Evolutionary conservation across 2,888 invertebrate species (phyloP).

Genomic region (Microctonus brassicae): DNA sequence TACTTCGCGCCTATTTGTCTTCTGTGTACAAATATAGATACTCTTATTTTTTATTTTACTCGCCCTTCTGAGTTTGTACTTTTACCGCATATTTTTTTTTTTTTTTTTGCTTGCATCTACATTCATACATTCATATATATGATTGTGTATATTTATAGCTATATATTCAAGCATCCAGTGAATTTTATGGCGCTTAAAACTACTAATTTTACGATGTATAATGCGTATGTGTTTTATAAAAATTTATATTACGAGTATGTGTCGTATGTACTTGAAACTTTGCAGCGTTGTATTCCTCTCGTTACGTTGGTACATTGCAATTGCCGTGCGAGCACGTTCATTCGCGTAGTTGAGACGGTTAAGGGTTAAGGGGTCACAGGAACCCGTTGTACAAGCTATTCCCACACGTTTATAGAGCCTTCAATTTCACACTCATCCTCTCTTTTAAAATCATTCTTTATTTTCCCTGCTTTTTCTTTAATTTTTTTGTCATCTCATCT

Average conservation of each 20-base stretch:
- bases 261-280: constrained; percentile 14
- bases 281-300: constrained; percentile 25
- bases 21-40: background rate
- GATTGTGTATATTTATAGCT: too few species aligned
- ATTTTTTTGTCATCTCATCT: too few species aligned
- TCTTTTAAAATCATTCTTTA: background rate
- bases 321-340: constrained; percentile 46
- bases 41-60: background rate
- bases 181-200: too few species aligned
- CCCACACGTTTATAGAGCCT: constrained; percentile 39
- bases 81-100: constrained; percentile 1
- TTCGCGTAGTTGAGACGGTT: constrained; percentile 41
- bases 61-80: constrained; percentile 21
- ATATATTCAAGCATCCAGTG: too few species aligned
- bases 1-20: constrained; percentile 18
- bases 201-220: too few species aligned
- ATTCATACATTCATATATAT: too few species aligned
- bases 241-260: background rate
- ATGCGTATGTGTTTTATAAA: too few species aligned
- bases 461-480: background rate
- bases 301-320: constrained; percentile 40
- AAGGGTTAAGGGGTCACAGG: constrained; percentile 45
- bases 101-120: background rate
- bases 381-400: constrained; percentile 43
- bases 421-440: constrained; percentile 1